Conservation (phyloP, 2,113 vertebrate genomes). For the Siphamia tubifer region DNA sequence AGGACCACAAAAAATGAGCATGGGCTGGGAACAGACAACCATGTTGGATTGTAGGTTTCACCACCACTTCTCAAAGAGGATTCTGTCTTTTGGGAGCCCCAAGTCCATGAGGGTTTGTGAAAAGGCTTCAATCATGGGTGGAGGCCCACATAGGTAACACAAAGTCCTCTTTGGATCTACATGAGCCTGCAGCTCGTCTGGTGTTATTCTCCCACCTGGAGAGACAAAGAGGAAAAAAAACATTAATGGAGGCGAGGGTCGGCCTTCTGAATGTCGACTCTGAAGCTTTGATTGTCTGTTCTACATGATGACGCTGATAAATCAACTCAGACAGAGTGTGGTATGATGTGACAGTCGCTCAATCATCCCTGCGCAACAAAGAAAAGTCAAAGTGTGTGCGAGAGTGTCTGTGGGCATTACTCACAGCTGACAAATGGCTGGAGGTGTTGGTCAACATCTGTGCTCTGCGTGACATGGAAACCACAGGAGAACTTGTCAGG, state of each 20-base stretch:
- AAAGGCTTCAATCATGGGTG: constrained; percentile 91
- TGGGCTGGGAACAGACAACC: not conserved
- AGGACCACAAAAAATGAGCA: not conserved
- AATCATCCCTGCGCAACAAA: constrained; percentile 15
- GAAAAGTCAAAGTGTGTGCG: not conserved
- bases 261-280: not conserved
- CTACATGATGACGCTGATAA: constrained; percentile 22
- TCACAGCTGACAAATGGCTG: constrained; percentile 85
- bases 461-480: constrained; percentile 88
- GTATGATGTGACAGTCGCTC: constrained; percentile 24
- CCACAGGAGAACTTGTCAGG: constrained; percentile 86
- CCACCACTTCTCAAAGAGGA: constrained; percentile 98
- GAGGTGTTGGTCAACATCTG: constrained; percentile 80
- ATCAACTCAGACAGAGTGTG: constrained; percentile 24
- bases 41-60: constrained; percentile 59
- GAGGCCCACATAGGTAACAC: constrained; percentile 96
- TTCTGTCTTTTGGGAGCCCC: constrained; percentile 80
- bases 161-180: constrained; percentile 82
- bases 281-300: constrained; percentile 7
- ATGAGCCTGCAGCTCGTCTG: constrained; percentile 78
- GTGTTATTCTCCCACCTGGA: constrained; percentile 88
- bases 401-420: constrained; percentile 1
- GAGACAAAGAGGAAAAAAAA: constrained; percentile 48
- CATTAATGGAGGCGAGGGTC: constrained; percentile 3
- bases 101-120: constrained; percentile 81